phyloP scores from a whole-genome alignment of 2,888 invertebrate genomes.

The Chrysolina oricalcia region DNA sequence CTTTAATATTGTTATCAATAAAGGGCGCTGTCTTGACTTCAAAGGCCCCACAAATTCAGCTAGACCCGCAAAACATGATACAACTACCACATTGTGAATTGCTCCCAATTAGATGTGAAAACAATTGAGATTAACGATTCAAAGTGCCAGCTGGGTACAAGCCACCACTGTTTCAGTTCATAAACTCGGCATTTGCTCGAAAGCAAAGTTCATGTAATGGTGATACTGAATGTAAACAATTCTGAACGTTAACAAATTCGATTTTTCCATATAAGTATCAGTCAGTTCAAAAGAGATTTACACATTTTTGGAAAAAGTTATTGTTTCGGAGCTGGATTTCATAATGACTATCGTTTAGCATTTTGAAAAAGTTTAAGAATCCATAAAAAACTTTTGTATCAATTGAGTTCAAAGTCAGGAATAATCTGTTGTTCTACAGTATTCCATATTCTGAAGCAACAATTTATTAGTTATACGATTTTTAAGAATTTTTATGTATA shows the following conservation, averaged over 20 bases:
- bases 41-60: slow-evolving; percentile 52
- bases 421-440: too few species aligned
- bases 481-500: too few species aligned
- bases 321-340: too few species aligned
- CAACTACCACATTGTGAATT: slow-evolving; percentile 49
- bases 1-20: slow-evolving; percentile 41
- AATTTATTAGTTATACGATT: too few species aligned
- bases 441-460: too few species aligned
- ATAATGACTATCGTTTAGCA: too few species aligned
- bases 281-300: too few species aligned
- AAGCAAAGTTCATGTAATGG: background rate
- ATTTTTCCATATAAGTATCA: background rate
- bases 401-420: too few species aligned
- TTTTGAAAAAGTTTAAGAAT: too few species aligned
- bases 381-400: too few species aligned
- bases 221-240: background rate
- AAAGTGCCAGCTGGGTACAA: background rate
- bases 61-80: slow-evolving; percentile 50
- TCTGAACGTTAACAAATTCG: slow-evolving; percentile 37
- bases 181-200: background rate
- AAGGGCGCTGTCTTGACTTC: slow-evolving; percentile 44
- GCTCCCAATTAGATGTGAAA: slow-evolving; percentile 53
- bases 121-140: slow-evolving; percentile 55
- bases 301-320: too few species aligned
- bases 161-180: background rate